Base-by-base conservation (phyloP, 2,797 vertebrate species). In the Neoniphon sammara region DNA sequence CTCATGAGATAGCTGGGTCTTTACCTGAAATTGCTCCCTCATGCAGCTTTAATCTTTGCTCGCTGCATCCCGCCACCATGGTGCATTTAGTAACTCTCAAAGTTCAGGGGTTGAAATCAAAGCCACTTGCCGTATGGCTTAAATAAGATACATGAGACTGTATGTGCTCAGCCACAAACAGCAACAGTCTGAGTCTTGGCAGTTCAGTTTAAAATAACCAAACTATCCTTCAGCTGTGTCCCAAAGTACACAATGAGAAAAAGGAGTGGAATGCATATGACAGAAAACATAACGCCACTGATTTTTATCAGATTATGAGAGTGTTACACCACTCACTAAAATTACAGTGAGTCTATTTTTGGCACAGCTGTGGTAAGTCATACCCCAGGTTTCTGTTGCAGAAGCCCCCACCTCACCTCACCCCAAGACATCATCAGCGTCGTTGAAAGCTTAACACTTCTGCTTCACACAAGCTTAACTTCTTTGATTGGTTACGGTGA, bases 301-400 rank as follows among this genome's bases (percentile, higher is more conserved):
- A 44, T 44, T 12, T 44, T 44, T 17, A 12, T 15, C 14, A 1
- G 71, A 70, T 46, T 57, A 81, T 74, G 64, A 73, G 72, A 66
- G 54, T 54, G 62, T 67, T 49, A 56, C 78, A 56, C 39, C 61
- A 69, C 68, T 30, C 66, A 81, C 87, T 85, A 78, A 70, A 85
- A 77, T 86, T 88, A 89, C 88, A 82, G 77, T 56, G n/a, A 9
- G 42, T 80, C 91, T 93, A 92, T 93, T 92, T 93, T 85, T 30
- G 86, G 83, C 78, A 66, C 3, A 23, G 64, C 70, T 30, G 78
- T 83, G 66, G 91, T 89, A 91, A 91, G 89, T 86, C 83, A 89
- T 85, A 83, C 85, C 88, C 50, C 56, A 67, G 89, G 85, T 71
- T 93, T 87, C 85, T 80, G 81, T 92, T 93, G 88, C 91, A 91